phyloP scores from a whole-genome alignment of 1,140 invertebrate genomes.

The Teleopsis dalmanni region DNA sequence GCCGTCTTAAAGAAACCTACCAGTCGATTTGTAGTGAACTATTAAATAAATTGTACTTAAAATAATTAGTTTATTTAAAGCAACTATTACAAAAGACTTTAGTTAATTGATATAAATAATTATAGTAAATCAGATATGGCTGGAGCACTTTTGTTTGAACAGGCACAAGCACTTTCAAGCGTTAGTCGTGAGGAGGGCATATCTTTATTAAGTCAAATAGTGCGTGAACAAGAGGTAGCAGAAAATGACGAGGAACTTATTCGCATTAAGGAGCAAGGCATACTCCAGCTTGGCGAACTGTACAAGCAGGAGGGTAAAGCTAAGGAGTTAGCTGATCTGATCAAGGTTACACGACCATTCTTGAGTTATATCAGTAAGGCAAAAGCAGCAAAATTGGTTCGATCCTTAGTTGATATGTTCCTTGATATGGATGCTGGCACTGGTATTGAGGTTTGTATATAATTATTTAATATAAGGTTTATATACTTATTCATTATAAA shows the following conservation, averaged over 20 bases:
- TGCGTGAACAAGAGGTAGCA: slow-evolving; percentile 58
- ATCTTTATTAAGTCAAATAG: slow-evolving; percentile 62
- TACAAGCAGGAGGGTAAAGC: slow-evolving; percentile 90
- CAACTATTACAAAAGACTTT: too few relatives aligned
- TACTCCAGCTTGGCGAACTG: slow-evolving; percentile 78
- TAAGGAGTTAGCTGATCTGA: slow-evolving; percentile 86
- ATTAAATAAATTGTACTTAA: too few relatives aligned
- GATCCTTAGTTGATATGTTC: slow-evolving; percentile 94
- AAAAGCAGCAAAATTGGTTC: slow-evolving; percentile 96
- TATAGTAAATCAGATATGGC: slow-evolving; percentile 55
- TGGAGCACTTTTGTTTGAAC: slow-evolving; percentile 78
- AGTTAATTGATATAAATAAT: too few relatives aligned
- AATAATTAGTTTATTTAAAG: too few relatives aligned
- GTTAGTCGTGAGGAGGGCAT: slow-evolving; percentile 64
- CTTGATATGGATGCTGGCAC: slow-evolving; percentile 91
- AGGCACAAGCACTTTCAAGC: slow-evolving; percentile 62
- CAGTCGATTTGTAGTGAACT: slow-evolving; percentile 17
- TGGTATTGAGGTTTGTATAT: slow-evolving; percentile 61
- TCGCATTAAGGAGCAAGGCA: slow-evolving; percentile 80
- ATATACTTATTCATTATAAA: not conserved
- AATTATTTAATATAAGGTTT: not conserved
- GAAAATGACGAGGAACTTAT: slow-evolving; percentile 81
- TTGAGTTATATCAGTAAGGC: slow-evolving; percentile 93
- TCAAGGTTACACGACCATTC: slow-evolving; percentile 90
- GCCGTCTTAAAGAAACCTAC: too few relatives aligned